Conservation (phyloP, 2,888 invertebrate genomes). For the Acronicta leporina region DNA sequence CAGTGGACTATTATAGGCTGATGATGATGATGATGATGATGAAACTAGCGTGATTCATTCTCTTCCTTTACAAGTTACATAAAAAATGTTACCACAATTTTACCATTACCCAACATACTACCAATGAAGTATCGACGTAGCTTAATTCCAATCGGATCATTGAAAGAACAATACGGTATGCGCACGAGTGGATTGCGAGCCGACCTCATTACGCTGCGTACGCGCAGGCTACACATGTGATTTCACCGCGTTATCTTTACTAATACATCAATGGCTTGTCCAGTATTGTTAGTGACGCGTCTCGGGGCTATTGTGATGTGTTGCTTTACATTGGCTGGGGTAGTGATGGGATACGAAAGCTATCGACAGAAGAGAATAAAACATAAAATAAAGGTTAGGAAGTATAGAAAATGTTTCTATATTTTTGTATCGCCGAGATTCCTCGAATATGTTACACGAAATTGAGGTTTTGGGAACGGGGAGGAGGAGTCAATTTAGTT, state of each 20-base stretch:
- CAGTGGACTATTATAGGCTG: no score
- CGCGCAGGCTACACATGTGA: constrained; percentile 75
- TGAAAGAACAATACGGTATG: constrained; percentile 72
- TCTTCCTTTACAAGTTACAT: constrained; percentile 34
- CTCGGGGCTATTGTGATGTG: constrained; percentile 71
- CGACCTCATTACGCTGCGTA: constrained; percentile 62
- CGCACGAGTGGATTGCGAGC: constrained; percentile 56
- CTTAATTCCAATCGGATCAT: constrained; percentile 70
- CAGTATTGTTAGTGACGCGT: constrained; percentile 85
- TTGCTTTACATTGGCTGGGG: constrained; percentile 53
- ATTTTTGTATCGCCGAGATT: no score
- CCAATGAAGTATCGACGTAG: constrained; percentile 57
- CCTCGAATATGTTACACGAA: no score
- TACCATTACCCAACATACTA: constrained; percentile 43
- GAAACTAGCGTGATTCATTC: background rate
- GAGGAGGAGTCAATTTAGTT: no score
- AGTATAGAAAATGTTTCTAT: no score
- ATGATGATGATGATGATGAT: no score
- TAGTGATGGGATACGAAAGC: constrained; percentile 37
- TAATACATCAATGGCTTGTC: constrained; percentile 87
- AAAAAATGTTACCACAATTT: constrained; percentile 36
- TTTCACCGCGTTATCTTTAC: constrained; percentile 85
- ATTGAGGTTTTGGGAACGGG: no score
- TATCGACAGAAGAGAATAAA: constrained; percentile 38
- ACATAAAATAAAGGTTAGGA: no score